phyloP scores from a whole-genome alignment of 30 jellyfish, hydroid and myxozoan species.

The Thelohanellus kitauei region DNA sequence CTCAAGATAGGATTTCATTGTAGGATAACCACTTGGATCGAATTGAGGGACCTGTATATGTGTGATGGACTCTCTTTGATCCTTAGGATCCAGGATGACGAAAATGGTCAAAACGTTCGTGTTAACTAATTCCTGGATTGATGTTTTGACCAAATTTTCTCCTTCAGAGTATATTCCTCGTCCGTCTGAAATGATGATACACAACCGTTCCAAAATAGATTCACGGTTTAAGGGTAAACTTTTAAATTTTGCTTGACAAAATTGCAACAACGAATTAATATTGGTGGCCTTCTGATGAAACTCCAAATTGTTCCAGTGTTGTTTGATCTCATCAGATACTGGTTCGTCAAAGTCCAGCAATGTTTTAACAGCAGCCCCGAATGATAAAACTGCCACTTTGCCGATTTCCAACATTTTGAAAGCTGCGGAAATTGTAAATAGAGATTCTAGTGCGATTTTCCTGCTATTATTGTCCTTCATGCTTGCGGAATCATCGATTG shows the following conservation, averaged over 20 bases:
- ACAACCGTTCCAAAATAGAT: too few relatives aligned
- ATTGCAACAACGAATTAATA: too few relatives aligned
- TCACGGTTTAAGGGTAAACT: too few relatives aligned
- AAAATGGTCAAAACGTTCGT: slow-evolving; percentile 22
- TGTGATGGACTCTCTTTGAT: slow-evolving; percentile 39
- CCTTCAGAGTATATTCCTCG: slow-evolving; percentile 86
- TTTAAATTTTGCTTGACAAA: slow-evolving; percentile 25
- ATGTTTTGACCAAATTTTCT: slow-evolving; percentile 15
- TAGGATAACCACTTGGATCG: slow-evolving; percentile 21
- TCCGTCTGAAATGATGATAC: slow-evolving; percentile 80
- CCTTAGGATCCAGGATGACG: slow-evolving; percentile 38
- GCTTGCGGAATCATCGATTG: slow-evolving; percentile 85
- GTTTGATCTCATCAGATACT: too few relatives aligned
- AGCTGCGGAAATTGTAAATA: too few relatives aligned
- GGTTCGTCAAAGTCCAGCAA: too few relatives aligned
- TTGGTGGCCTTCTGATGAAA: too few relatives aligned
- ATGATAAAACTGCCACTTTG: too few relatives aligned
- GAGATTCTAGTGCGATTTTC: too few relatives aligned
- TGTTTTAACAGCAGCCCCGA: too few relatives aligned
- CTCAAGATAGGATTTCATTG: slow-evolving; percentile 34
- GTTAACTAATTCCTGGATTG: not conserved
- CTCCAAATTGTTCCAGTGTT: too few relatives aligned
- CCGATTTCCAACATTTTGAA: too few relatives aligned
- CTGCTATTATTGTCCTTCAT: slow-evolving; percentile 81
- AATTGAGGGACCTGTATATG: slow-evolving; percentile 57